phyloP scores from a whole-genome alignment of 2,797 vertebrate species.

The Clamator glandarius region DNA sequence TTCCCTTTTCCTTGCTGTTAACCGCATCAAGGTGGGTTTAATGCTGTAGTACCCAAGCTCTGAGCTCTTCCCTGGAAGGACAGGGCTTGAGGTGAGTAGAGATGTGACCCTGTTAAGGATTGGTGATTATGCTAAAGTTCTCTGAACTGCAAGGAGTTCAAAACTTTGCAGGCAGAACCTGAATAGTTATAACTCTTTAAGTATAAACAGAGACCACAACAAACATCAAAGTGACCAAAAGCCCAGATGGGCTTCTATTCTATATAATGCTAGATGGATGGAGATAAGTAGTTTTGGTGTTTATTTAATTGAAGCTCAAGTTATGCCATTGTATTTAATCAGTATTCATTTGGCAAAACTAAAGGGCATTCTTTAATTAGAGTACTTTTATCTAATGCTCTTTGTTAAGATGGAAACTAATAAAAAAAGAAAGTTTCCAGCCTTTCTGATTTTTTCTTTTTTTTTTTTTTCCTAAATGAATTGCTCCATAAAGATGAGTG shows the following conservation, averaged over 20 bases:
- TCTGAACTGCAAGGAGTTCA: neutral
- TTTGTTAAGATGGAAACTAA: neutral
- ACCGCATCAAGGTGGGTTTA: fast-evolving
- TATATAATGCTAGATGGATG: neutral
- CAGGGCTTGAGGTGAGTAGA: neutral
- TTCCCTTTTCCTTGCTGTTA: fast-evolving
- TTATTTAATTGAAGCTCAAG: neutral
- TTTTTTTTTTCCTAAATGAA: neutral
- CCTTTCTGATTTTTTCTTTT: neutral
- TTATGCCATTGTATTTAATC: neutral
- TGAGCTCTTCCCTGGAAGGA: neutral
- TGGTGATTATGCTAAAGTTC: neutral
- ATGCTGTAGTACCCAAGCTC: neutral
- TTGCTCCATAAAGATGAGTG: neutral
- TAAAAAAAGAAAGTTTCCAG: neutral
- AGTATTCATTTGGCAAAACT: neutral
- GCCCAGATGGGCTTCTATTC: neutral
- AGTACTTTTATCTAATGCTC: neutral
- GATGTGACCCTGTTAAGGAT: neutral
- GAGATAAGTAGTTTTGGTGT: neutral
- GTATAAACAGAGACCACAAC: constrained; percentile 16
- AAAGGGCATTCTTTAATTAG: neutral
- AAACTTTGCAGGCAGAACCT: neutral
- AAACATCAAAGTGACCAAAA: constrained; percentile 24
- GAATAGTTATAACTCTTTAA: neutral